phyloP scores from a whole-genome alignment of 1,140 invertebrate species.

The Drosophila erecta region DNA sequence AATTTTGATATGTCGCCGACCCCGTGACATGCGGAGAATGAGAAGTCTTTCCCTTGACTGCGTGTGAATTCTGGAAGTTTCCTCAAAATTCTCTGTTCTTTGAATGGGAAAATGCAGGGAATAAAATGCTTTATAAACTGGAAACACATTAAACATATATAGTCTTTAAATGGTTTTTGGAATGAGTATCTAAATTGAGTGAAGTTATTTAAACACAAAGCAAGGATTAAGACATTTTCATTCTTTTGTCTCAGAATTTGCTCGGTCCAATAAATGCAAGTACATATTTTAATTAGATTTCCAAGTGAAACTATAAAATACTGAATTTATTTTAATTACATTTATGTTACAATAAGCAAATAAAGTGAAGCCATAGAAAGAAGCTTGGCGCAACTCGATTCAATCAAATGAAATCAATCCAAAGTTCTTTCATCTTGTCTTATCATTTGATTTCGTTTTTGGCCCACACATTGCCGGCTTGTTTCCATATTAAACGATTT shows the following conservation, averaged over 20 bases:
- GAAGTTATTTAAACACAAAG: too few species aligned
- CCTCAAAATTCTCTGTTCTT: background rate
- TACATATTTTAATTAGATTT: too few species aligned
- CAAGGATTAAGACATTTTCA: too few species aligned
- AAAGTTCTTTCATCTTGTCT: slow-evolving; percentile 12
- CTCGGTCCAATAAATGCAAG: too few species aligned
- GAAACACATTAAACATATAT: background rate
- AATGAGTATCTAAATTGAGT: background rate
- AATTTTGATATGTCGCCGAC: slow-evolving; percentile 22
- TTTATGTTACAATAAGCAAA: background rate
- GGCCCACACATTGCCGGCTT: background rate
- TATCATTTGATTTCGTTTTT: background rate
- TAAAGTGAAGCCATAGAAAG: background rate
- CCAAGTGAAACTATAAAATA: too few species aligned
- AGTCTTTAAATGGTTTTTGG: background rate
- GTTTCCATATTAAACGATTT: slow-evolving; percentile 14
- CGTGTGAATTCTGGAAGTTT: slow-evolving; percentile 8
- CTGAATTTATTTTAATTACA: background rate
- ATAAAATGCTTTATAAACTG: background rate
- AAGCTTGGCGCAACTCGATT: background rate
- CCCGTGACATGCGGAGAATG: slow-evolving; percentile 20
- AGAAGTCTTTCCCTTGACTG: background rate
- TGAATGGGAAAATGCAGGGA: background rate
- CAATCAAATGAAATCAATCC: slow-evolving; percentile 7
- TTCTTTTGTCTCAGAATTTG: too few species aligned